Evolutionary conservation across 2,113 vertebrate species (phyloP), one percentile per base, ranked within the genome.

Genomic region (Megaceryle torquata): DNA sequence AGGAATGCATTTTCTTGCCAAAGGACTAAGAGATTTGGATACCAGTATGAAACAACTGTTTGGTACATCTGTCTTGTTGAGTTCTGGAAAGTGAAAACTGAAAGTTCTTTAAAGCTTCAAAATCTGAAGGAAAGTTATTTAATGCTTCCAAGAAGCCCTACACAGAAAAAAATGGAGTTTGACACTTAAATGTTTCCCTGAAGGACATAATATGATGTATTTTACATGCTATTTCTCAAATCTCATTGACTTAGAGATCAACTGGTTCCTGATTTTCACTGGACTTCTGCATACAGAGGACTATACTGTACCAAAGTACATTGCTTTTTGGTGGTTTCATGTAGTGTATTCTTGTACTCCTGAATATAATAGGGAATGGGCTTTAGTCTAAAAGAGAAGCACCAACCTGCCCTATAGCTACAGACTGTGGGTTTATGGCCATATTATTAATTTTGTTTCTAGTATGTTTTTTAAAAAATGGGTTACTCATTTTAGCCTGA

Each of bases 1-100:
- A 91, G n/a, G 75, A 94, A 93, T 15, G 77, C 77, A 77, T 97
- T 96, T 95, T 95, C 86, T 91, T 97, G 91, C 91, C 94, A 98
- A 97, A 93, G 50, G 86, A 91, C 75, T 92, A 74, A 91, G 72
- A 95, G 60, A 93, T 75, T 95, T 96, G 74, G 91, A 89, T 95
- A 93, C 35, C 24, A 13, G 87, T 94, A 91, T 83, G 69, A 94
- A 95, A 87, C 75, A 91, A 90, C 78, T 93, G 87, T 68, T 90
- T 85, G 74, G 39, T 89, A 70, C 95, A 97, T 92, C 94, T 98
- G 88, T 86, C 91, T 95, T 82, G 64, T 78, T 88, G 89, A 91
- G 50, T 76, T 84, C 54, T 31, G 79, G 48, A 88, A 95, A 89
- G 29, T 57, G 77, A 68, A 65, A 56, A 20, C 37, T 92, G 35